Conservation (phyloP, 1,140 invertebrate species). For the Pseudomyrmex flavicornis region DNA sequence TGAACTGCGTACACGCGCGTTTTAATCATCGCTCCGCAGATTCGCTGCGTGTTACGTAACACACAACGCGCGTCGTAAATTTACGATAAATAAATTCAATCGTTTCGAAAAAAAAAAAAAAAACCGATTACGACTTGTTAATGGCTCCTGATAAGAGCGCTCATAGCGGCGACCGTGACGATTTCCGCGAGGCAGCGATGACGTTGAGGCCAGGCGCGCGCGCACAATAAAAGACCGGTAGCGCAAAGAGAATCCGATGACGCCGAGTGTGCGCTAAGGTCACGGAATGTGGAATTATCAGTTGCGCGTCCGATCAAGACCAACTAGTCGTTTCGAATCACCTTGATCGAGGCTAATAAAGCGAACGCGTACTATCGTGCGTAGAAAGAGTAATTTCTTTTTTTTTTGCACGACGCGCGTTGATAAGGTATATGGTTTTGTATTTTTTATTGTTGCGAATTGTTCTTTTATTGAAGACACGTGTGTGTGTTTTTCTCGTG, state of each 20-base stretch:
- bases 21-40: background rate
- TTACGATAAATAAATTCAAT: conserved; percentile 26
- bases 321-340: conserved; percentile 31
- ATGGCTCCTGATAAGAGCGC: conserved; percentile 33
- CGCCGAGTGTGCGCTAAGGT: conserved; percentile 55
- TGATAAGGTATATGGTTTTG: background rate
- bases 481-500: no score
- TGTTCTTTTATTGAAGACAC: no score
- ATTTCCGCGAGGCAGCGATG: conserved; percentile 41
- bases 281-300: conserved; percentile 57
- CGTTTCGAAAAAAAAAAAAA: background rate
- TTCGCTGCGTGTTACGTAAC: conserved; percentile 30
- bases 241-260: conserved; percentile 40
- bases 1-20: background rate
- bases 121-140: background rate
- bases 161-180: conserved; percentile 40
- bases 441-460: no score
- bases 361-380: background rate
- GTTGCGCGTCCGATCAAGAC: conserved; percentile 20
- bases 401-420: background rate
- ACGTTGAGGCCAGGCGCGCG: conserved; percentile 33
- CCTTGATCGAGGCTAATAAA: conserved; percentile 17
- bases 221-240: conserved; percentile 57
- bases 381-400: conserved; percentile 18
- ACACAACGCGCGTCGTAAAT: background rate